Evolutionary conservation across 2,888 invertebrate species (phyloP), one percentile per base, ranked within the genome.

Genomic region (Embidobia sp.): DNA sequence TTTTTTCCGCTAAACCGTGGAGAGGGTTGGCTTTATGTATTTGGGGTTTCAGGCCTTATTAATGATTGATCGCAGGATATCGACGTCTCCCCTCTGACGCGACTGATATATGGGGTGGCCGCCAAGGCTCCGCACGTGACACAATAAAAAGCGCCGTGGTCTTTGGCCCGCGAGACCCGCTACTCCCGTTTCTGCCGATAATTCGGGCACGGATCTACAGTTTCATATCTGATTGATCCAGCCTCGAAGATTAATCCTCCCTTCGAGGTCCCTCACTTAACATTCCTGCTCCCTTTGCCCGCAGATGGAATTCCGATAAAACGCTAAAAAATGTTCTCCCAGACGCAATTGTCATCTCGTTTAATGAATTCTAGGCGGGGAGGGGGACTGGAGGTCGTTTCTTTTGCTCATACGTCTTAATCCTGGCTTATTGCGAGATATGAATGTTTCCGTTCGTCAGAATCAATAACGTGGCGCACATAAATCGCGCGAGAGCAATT

Each of bases 41-140:
- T 87, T 86, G 87, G 88, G 88, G 88, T 88, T 88, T 87, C 85
- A 84, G 86, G 85, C 85, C 88, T 88, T 89, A 89, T 89, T 89
- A 89, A 89, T 89, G 89, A 89, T 89, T 89, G 89, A 89, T 89
- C 85, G 88, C 84, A 85, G 87, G 88, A 89, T 89, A 89, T 89
- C 86, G 88, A 88, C 87, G 84, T 88, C 87, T 85, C 88, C 86
- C 89, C 85, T 86, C 86, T 82, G 86, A 86, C 84, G 85, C 86
- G 82, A 85, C 88, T 88, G 88, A 89, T 88, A 87, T 88, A 88
- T 88, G 84, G 84, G 83, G 81, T 79, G 80, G 81, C 79, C 81
- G 81, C 82, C 82, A 78, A 83, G 84, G 82, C 84, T 85, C 84
- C 83, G 87, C 89, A 88, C 88, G 88, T 89, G 88, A 89, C 88